Percentiles rank a stretch among this genome's conserved stretches.
Evolutionary conservation across 2,113 vertebrate genomes (phyloP).

Genomic region (Chitala chitala): DNA sequence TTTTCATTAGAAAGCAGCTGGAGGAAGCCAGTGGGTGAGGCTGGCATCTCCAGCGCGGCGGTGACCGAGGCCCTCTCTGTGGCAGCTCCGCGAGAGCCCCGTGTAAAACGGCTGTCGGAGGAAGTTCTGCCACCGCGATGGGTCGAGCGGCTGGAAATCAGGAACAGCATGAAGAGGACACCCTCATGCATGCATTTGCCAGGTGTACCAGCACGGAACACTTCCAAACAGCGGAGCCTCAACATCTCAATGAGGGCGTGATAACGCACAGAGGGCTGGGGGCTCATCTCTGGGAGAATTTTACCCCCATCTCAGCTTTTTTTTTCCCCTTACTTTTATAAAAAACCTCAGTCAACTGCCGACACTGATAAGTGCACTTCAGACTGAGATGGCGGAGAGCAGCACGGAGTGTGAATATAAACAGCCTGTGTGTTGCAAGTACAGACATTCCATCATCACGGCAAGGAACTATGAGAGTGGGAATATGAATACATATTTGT

Average conservation of each 20-base stretch:
- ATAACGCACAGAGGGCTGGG: conserved; percentile 66
- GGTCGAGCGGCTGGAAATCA: conserved; percentile 52
- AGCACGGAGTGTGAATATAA: not conserved
- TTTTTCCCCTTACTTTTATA: not conserved
- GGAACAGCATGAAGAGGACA: conserved; percentile 38
- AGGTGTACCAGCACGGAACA: conserved; percentile 9
- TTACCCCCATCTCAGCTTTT: conserved; percentile 49
- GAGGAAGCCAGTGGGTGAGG: conserved; percentile 28
- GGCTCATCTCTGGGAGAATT: conserved; percentile 64
- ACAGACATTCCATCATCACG: not conserved
- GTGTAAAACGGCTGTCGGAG: conserved; percentile 74
- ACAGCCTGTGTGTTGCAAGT: not conserved
- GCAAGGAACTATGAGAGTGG: too few species aligned
- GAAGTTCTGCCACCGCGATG: conserved; percentile 61
- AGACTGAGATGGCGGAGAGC: not conserved
- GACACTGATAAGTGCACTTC: not conserved
- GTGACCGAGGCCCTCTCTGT: conserved; percentile 45
- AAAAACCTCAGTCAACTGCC: not conserved
- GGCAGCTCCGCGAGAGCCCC: conserved; percentile 47
- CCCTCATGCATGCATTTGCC: conserved; percentile 25
- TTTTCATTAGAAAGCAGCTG: not conserved
- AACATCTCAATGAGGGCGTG: conserved; percentile 52
- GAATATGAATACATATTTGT: too few species aligned
- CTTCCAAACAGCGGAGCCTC: conserved; percentile 44
- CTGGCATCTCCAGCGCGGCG: conserved; percentile 19